Percentiles rank a stretch among this genome's conserved stretches.
phyloP scores from a whole-genome alignment of 2,113 vertebrate genomes.

The Corydoras maculifer region DNA sequence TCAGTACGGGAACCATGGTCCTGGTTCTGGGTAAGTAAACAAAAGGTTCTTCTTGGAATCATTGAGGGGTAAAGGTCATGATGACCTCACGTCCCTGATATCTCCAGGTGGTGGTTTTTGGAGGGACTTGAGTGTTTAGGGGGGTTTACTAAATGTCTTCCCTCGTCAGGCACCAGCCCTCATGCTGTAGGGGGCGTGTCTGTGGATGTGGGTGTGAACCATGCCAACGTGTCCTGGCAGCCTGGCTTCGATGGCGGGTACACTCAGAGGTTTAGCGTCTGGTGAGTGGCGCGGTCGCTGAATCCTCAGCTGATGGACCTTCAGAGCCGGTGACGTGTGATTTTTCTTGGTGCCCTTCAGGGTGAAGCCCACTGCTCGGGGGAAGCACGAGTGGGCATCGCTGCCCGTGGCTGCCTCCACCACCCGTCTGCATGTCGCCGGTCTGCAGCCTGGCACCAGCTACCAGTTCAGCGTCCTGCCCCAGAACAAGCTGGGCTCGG shows the following conservation, averaged over 20 bases:
- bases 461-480: slow-evolving; percentile 95
- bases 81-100: too few species aligned
- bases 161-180: slow-evolving; percentile 81
- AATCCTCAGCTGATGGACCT: not conserved
- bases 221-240: slow-evolving; percentile 85
- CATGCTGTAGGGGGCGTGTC: slow-evolving; percentile 74
- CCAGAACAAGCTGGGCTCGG: slow-evolving; percentile 92
- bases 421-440: slow-evolving; percentile 74
- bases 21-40: slow-evolving; percentile 78
- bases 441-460: slow-evolving; percentile 70
- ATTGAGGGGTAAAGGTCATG: too few species aligned
- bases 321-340: not conserved
- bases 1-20: slow-evolving; percentile 69
- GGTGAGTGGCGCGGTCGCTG: slow-evolving; percentile 62
- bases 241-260: slow-evolving; percentile 91
- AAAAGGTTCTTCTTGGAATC: not conserved
- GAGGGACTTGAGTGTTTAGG: too few species aligned
- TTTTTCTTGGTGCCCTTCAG: slow-evolving; percentile 51
- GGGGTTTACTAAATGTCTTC: too few species aligned
- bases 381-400: slow-evolving; percentile 86
- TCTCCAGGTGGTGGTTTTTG: too few species aligned
- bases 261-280: slow-evolving; percentile 89
- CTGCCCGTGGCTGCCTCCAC: slow-evolving; percentile 76
- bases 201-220: slow-evolving; percentile 68
- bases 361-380: slow-evolving; percentile 71